These are phyloP conservation scores for Dryadula phaetusa DNA, from an alignment of 2,888 invertebrate genomes.

Conservation along the genomic window DNA sequence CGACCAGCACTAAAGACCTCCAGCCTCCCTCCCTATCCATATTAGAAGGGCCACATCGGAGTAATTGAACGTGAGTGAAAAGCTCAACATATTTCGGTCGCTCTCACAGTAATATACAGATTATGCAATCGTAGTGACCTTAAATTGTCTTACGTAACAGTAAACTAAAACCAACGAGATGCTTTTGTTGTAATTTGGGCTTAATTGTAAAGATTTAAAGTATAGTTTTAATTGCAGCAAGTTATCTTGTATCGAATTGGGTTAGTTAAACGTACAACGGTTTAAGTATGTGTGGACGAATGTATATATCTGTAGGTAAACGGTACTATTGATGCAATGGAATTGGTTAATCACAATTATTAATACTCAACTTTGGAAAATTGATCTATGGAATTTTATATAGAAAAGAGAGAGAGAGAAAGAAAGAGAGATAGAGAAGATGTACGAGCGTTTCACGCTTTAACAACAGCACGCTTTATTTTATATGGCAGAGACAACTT, in stretches of 20 bases:
- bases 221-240: conserved; percentile 43
- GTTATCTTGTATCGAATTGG: conserved; percentile 58
- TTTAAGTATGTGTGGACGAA: conserved; percentile 52
- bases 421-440: background rate
- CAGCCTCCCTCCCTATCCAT: conserved; percentile 45
- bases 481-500: no score
- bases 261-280: conserved; percentile 59
- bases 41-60: conserved; percentile 42
- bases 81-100: conserved; percentile 59
- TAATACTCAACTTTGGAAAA: conserved; percentile 7
- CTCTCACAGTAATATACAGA: conserved; percentile 57
- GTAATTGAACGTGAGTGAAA: conserved; percentile 50
- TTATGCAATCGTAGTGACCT: conserved; percentile 77
- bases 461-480: no score
- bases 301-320: conserved; percentile 49
- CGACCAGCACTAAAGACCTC: conserved; percentile 51
- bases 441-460: no score
- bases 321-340: conserved; percentile 42
- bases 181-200: conserved; percentile 45
- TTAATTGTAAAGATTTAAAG: conserved; percentile 37
- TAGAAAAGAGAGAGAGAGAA: background rate
- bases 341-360: conserved; percentile 35
- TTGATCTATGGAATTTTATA: background rate
- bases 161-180: conserved; percentile 59
- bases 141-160: conserved; percentile 76